Evolutionary conservation across 2,888 invertebrate species (phyloP).

Genomic region (Doris montereyensis): DNA sequence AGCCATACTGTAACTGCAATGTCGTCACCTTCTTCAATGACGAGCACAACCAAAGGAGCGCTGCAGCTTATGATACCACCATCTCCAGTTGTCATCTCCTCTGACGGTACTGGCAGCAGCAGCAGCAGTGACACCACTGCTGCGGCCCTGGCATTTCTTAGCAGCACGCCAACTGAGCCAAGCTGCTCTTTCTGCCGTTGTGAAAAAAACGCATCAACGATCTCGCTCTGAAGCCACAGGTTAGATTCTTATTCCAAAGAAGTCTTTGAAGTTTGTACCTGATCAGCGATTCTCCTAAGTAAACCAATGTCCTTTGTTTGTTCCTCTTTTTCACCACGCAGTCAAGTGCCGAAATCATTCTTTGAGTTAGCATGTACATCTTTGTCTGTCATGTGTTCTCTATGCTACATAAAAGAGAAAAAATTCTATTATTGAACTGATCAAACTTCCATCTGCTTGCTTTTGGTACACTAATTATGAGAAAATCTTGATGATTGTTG

Average conservation of each 20-base stretch:
- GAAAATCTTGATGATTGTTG: too few species aligned
- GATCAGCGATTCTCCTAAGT: neutral
- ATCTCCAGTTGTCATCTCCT: neutral
- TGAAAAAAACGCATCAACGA: slow-evolving; percentile 86
- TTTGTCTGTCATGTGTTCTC: too few species aligned
- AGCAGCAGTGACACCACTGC: slow-evolving; percentile 62
- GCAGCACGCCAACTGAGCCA: slow-evolving; percentile 37
- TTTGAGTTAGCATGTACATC: too few species aligned
- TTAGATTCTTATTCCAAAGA: too few species aligned
- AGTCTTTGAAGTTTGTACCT: neutral
- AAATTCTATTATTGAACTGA: too few species aligned
- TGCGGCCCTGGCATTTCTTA: slow-evolving; percentile 25
- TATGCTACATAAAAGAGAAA: too few species aligned
- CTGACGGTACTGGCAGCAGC: slow-evolving; percentile 47
- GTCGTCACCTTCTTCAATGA: neutral
- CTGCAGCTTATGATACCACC: too few species aligned
- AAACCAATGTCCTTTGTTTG: neutral
- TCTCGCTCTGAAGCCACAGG: slow-evolving; percentile 85
- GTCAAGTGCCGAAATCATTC: neutral
- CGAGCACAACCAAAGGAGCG: too few species aligned
- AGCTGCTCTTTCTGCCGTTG: slow-evolving; percentile 45
- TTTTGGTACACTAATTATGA: too few species aligned
- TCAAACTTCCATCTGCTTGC: too few species aligned
- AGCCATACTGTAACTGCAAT: neutral
- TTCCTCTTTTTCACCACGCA: neutral